Evolutionary conservation across 2,888 invertebrate species (phyloP), one percentile per base, ranked within the genome.

Genomic region (Cosmia pyralina): DNA sequence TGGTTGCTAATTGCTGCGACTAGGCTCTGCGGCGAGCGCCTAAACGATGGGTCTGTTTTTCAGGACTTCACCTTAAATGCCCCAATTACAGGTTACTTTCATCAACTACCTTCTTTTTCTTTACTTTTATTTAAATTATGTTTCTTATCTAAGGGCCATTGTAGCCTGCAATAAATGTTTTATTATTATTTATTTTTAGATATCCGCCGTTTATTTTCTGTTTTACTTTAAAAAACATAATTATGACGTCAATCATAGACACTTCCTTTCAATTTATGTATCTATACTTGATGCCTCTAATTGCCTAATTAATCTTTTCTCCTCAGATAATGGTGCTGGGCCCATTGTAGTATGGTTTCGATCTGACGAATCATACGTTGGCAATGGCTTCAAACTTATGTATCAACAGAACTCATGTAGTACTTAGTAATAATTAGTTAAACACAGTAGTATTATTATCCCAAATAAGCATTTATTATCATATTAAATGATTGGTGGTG

Each of bases 331-430:
- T 50, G 96, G 96, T 83, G 97, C 97, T 62, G 98, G 98, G 34
- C 98, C 98, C 13, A 97, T 98, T 85, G 95, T 97, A 28, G 93
- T 98, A 75, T 97, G 97, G 92, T 97, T 98, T 84, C 96, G 97
- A 89, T 97, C 97, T 19, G 97, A 98, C 88, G 96, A 96, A 72
- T 96, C 96, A 55, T 96, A 97, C 79, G 97, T 97, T 57, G 98
- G 98, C 53, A 94, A 97, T 80, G 98, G 98, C 4, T 98, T 98
- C 91, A 97, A 96, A 87, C 89, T 98, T 67, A 94, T 96, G 86
- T 98, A 97, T 91, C 96, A 96, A 87, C 98, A 98, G 92, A 97
- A 97, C 90, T 92, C 95, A 66, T 98, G 98, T 90, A 87, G 85
- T 74, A 79, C 71, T 46, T 79, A 81, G 58, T 44, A 44, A 28